Evolutionary conservation across 1,140 invertebrate genomes (phyloP).

Genomic region (Oscheius sp.): DNA sequence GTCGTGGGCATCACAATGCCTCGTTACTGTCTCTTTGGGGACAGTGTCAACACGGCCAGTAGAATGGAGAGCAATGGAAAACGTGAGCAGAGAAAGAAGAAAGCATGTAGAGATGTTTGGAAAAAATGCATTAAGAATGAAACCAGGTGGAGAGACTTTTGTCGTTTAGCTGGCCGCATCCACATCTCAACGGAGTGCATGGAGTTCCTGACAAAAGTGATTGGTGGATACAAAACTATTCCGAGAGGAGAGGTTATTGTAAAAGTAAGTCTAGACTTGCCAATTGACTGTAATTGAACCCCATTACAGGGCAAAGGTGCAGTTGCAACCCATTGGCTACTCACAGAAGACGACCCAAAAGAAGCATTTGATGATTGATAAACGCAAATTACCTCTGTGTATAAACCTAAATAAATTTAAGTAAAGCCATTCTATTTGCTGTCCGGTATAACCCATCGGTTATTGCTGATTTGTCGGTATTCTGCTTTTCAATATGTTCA

Average conservation of each 20-base stretch:
- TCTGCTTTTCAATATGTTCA: too few species aligned
- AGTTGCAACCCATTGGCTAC: constrained; percentile 89
- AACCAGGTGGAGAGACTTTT: too few species aligned
- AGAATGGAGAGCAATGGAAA: constrained; percentile 74
- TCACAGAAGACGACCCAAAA: constrained; percentile 43
- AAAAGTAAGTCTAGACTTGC: constrained; percentile 31
- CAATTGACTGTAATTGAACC: not conserved
- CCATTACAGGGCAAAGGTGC: constrained; percentile 68
- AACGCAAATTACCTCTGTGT: not conserved
- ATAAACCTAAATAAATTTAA: too few species aligned
- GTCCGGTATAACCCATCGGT: too few species aligned
- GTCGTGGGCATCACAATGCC: constrained; percentile 63
- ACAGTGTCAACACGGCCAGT: constrained; percentile 87
- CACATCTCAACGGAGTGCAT: constrained; percentile 51
- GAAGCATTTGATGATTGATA: not conserved
- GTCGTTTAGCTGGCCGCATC: constrained; percentile 49
- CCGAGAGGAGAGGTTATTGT: constrained; percentile 55
- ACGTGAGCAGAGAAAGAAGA: too few species aligned
- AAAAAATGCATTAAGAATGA: too few species aligned
- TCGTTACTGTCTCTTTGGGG: constrained; percentile 73
- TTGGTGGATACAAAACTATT: constrained; percentile 54
- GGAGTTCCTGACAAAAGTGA: constrained; percentile 45
- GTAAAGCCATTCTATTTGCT: too few species aligned
- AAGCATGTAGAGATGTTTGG: too few species aligned
- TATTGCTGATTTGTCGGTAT: not conserved